Evolutionary conservation across 2,888 invertebrate species (phyloP), one percentile per base, ranked within the genome.

Genomic region (Cheilosia impressa): DNA sequence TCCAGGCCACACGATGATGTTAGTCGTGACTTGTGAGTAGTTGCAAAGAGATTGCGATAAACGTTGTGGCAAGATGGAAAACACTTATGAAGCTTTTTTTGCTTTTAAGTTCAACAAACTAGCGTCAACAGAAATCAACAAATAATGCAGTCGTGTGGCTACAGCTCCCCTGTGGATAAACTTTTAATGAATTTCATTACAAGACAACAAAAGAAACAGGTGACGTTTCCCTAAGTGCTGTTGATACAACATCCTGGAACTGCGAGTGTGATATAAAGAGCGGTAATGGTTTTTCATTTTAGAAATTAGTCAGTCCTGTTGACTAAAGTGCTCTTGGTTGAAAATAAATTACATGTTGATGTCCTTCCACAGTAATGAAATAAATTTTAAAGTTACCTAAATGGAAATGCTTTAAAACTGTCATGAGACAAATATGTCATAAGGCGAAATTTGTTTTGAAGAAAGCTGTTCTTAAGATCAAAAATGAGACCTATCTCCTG

Each of bases 181-280:
- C 52, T 60, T 53, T 63, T 24, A 80, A 47, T 68, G 80, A 68
- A 76, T 81, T 81, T 63, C 68, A 71, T 79, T 71, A 2, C 34
- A 55, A 52, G 15, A 52, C 52, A 52, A n/a, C 45, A 57, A 81
- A 69, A 69, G 31, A 9, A 31, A 31, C 7, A 31, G 31, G 52
- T 76, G 76, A 52, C 76, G 34, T 53, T 76, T 41, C 34, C n/a
- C 41, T 45, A 63, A 81, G 69, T 69, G 69, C 62, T 62, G 10
- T 52, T 57, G 69, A 76, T n/a, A 19, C 19, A 19, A 63, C 76
- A 76, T 63, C 50, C 31, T 52, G 60, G 17, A 7, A 47, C 7
- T 47, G 17, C 9, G 15, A n/a, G 19, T 38, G 38, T 0, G 24
- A 60, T 19, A 24, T 38, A 27, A 41, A 41, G 53, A 45, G 24